Base-by-base conservation (phyloP, 2,797 vertebrate genomes). In the Phyllotis vaccarum region DNA sequence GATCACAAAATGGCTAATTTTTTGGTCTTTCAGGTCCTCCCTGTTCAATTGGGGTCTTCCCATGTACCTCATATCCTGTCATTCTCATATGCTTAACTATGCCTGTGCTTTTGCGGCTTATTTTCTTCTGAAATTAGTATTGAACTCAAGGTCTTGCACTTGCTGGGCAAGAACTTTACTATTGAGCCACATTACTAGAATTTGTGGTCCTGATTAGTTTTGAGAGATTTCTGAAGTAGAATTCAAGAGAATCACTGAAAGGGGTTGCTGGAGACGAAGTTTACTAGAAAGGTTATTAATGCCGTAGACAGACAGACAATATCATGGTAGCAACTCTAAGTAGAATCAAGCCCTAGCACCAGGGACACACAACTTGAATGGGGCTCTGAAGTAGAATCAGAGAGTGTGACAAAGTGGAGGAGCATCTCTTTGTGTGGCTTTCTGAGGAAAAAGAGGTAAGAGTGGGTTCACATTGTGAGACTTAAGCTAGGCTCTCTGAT, bases 41-140 rank as follows among this genome's bases (percentile, higher is more conserved):
- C 6, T 34, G 6, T 6, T 12, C 6, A 34, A 6, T 27, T 1
- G 22, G 16, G 46, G 12, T 1, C 0, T 17, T 22, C 24, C 37
- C 37, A 43, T 43, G 27, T 3, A 19, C 22, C 3, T 3, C 58
- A 58, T 8, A 21, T n/a, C 46, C 34, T 52, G 37, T n/a, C 64
- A 24, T 24, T 8, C 29, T 56, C 19, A 9, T 56, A 17, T 62
- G 5, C 34, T 60, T 16, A 5, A 52, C 14, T 11, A 46, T 19
- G 52, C 64, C 64, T 86, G 64, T 34, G 81, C n/a, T 54, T 37
- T 40, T 2, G 14, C 24, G 12, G 34, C 37, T 81, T 60, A 22
- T 60, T 24, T 40, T 58, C 54, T 76, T 46, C 24, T 49, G 43
- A 46, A 27, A 46, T 29, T 16, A 46, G 74, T 27, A 76, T 14